Percentiles rank a stretch among this genome's conserved stretches.
Conservation (phyloP, 2,888 invertebrate genomes). For the Catocala fraxini region DNA sequence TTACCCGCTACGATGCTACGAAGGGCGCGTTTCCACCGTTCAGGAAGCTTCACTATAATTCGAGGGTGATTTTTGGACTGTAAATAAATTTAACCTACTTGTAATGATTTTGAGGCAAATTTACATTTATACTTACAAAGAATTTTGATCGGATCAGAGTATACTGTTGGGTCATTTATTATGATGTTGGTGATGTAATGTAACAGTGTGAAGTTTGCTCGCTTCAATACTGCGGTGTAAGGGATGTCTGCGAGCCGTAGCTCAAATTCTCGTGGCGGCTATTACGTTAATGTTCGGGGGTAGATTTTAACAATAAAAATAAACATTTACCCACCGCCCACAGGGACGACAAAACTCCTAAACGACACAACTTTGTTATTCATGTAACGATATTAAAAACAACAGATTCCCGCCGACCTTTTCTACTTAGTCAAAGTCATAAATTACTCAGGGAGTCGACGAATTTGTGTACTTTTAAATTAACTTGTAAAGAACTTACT, state of each 20-base stretch:
- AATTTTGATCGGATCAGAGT: not conserved
- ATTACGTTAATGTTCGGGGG: constrained; percentile 79
- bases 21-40: constrained; percentile 51
- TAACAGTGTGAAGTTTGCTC: constrained; percentile 5
- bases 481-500: constrained; percentile 13
- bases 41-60: constrained; percentile 33
- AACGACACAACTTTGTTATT: constrained; percentile 74
- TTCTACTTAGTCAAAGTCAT: constrained; percentile 52
- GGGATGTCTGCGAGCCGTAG: constrained; percentile 49
- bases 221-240: constrained; percentile 55
- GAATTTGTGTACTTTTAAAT: constrained; percentile 23
- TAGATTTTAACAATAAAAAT: constrained; percentile 80
- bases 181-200: not conserved
- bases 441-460: constrained; percentile 44
- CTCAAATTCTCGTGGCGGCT: constrained; percentile 74
- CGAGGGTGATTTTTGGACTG: constrained; percentile 26
- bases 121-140: not conserved
- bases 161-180: not conserved
- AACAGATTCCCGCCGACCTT: constrained; percentile 60
- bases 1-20: constrained; percentile 61
- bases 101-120: constrained; percentile 17
- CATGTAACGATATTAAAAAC: constrained; percentile 70
- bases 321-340: constrained; percentile 72
- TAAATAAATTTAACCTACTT: constrained; percentile 34
- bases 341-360: constrained; percentile 68